Base-by-base conservation (phyloP, 2,113 vertebrate genomes). In the Suricata suricatta region DNA sequence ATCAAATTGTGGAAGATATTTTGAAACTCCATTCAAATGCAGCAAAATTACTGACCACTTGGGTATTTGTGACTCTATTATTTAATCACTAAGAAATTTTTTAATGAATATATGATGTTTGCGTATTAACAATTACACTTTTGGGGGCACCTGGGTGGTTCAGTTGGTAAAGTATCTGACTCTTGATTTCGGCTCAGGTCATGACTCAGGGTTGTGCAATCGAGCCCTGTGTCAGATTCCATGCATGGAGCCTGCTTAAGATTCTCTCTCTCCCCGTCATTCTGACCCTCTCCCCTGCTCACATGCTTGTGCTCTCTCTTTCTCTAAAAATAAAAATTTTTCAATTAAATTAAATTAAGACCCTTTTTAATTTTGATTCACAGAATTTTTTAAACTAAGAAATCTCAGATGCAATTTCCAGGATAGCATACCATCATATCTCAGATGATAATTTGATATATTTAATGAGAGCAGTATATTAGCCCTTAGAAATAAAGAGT, bases 401-500 rank as follows among this genome's bases (percentile, higher is more conserved):
- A 93, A 91, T 95, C n/a, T 25, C 35, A 88, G 80, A 94, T 82
- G 13, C 11, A 68, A 57, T 90, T 83, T 95, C 41, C 66, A 92
- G 31, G 47, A 17, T 50, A 85, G 44, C 4, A 63, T 76, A 86
- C 29, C 52, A 63, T 84, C 9, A 19, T 94, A 85, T 77, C 91
- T 60, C 29, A 91, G 41, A 86, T 64, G 50, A 79, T 77, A 80
- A 82, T 60, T 90, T 95, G 54, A 79, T 52, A 47, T 35, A 57
- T 33, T 9, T 87, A 91, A 69, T 35, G 72, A 44, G 35, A 97
- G 33, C 68, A 93, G 33, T 54, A 71, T 72, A 94, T 82, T 50
- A 95, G 25, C 41, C 81, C 92, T 82, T 94, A 95, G 29, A 96
- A 97, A 96, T 52, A 80, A 76, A 90, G 29, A 90, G 50, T 96